Conservation (phyloP, 2,888 invertebrate species). For the Toxonevra muliebris region DNA sequence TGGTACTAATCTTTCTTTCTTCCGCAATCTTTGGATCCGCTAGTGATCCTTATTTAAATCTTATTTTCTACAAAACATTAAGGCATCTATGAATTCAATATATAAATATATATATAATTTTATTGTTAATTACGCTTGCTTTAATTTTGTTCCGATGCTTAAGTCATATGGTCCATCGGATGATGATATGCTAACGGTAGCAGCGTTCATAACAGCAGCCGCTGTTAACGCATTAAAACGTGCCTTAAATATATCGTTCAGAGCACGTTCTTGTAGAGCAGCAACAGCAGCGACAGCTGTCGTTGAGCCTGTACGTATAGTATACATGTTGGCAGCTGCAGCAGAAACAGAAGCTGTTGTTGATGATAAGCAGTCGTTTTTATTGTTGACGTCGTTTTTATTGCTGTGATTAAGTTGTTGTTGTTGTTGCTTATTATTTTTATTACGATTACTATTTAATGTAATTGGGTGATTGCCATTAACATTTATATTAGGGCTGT, state of each 20-base stretch:
- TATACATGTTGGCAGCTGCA: background rate
- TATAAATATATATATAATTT: background rate
- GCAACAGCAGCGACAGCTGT: slow-evolving; percentile 39
- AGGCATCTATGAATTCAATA: too few relatives aligned
- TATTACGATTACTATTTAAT: slow-evolving; percentile 30
- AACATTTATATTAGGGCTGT: slow-evolving; percentile 31
- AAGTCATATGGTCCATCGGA: slow-evolving; percentile 54
- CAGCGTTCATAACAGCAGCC: slow-evolving; percentile 39
- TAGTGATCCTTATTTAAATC: too few relatives aligned
- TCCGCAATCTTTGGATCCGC: too few relatives aligned
- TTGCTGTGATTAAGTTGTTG: background rate
- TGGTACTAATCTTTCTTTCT: too few relatives aligned
- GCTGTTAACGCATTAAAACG: slow-evolving; percentile 49
- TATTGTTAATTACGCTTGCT: slow-evolving; percentile 39
- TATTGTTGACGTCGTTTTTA: slow-evolving; percentile 37
- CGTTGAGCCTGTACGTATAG: slow-evolving; percentile 1
- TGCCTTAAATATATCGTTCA: slow-evolving; percentile 52
- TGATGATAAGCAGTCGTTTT: background rate
- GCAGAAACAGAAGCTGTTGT: background rate
- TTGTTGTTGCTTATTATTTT: slow-evolving; percentile 38
- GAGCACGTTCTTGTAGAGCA: slow-evolving; percentile 48
- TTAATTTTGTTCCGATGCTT: slow-evolving; percentile 48
- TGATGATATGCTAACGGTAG: slow-evolving; percentile 31
- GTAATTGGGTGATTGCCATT: slow-evolving; percentile 24
- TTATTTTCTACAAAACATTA: too few relatives aligned